Evolutionary conservation across 2,797 vertebrate species (phyloP), one percentile per base, ranked within the genome.

Genomic region (Siniperca scherzeri): DNA sequence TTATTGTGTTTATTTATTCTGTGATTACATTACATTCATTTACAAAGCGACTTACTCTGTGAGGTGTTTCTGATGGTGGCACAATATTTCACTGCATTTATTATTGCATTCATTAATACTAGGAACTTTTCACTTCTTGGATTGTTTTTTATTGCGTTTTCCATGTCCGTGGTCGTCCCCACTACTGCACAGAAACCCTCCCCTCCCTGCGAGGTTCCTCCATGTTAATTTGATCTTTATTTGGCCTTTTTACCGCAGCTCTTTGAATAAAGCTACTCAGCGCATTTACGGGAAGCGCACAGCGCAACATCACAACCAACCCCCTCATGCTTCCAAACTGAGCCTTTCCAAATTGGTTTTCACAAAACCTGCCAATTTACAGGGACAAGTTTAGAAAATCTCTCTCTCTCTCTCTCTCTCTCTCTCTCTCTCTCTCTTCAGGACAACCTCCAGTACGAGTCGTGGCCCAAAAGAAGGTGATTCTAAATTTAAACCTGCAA

Each of bases 401-500:
- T 64, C 46, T 52, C 55, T 64, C 59, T 60, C 73, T 56, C 42
- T 50, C 30, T 48, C 71, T 78, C 68, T 42, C 67, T 56, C 56
- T 67, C 66, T 71, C 70, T 66, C 73, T 14, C 75, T 68, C 55
- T 10, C 73, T 69, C 74, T 27, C 81, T 76, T 78, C 65, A 79
- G 84, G 84, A 89, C 88, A 83, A 87, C 87, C 88, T 90, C 77
- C 83, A 82, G 82, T 61, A 62, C 42, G 33, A 93, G 89, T 76
- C 25, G 52, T 46, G 60, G 84, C 78, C 72, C 76, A 79, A 77
- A 91, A 89, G 82, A 89, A 88, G 87, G 88, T 78, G 82, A 87
- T 90, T 88, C 96, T 96, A 96, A 94, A 95, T 96, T 95, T 96
- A 96, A 96, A 95, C 90, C 88, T 86, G 89, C 89, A 94, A 92